A percentile compares a stretch with the other conserved stretches of the same genome.
Evolutionary conservation across 2,888 invertebrate species (phyloP).

Genomic region (Eupithecia dodoneata): DNA sequence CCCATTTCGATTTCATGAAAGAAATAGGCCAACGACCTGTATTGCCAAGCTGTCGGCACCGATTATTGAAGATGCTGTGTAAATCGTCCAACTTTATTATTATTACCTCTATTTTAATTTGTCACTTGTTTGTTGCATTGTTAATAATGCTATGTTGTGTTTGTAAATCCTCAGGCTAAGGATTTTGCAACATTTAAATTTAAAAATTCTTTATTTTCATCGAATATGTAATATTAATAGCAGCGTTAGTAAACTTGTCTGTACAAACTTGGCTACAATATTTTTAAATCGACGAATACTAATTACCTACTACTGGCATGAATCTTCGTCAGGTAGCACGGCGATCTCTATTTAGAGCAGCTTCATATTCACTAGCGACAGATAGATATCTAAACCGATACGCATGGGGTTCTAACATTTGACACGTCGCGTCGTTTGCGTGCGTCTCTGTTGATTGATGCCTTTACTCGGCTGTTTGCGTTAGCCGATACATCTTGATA

Average conservation of each 20-base stretch:
- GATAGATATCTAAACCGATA: neutral
- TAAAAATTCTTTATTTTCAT: no score
- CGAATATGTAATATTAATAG: neutral
- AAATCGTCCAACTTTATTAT: no score
- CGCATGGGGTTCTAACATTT: neutral
- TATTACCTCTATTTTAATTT: no score
- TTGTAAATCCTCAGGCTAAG: no score
- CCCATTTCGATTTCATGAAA: no score
- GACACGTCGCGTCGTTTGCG: neutral
- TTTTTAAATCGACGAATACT: neutral
- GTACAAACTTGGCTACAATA: neutral
- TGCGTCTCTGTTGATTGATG: neutral
- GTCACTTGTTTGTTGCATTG: no score
- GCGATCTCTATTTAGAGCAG: neutral
- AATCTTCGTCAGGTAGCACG: neutral
- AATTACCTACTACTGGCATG: neutral
- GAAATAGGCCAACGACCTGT: no score
- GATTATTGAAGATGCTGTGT: no score
- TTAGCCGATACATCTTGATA: slow-evolving; percentile 32
- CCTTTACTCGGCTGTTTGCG: slow-evolving; percentile 1
- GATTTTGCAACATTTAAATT: no score
- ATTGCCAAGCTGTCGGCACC: no score
- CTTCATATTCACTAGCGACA: neutral
- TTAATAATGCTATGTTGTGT: no score
- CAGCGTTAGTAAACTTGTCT: neutral